Percentiles rank a stretch among this genome's conserved stretches.
phyloP scores from a whole-genome alignment of 2,113 vertebrate species.

The Notechis scutatus region DNA sequence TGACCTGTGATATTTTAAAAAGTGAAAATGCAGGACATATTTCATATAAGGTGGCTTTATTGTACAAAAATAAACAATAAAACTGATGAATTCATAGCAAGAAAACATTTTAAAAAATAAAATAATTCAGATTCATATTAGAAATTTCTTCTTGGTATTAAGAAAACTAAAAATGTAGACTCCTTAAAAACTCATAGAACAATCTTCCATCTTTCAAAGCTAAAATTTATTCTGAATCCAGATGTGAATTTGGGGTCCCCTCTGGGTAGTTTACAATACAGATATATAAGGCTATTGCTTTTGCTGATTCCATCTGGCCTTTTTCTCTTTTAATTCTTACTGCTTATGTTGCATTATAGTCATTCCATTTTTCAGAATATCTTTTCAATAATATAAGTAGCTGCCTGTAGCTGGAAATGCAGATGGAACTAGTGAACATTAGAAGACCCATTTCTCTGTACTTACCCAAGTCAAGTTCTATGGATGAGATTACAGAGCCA shows the following conservation, averaged over 20 bases:
- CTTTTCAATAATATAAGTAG: neutral
- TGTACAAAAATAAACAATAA: neutral
- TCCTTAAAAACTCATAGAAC: neutral
- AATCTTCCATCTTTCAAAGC: neutral
- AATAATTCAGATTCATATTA: neutral
- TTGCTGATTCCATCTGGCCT: neutral
- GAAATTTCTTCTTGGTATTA: neutral
- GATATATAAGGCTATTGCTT: neutral
- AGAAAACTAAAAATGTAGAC: neutral
- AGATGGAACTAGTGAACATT: neutral
- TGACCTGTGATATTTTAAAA: neutral
- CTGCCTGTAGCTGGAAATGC: neutral
- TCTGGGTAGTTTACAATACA: neutral
- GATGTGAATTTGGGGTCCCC: neutral
- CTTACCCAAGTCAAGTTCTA: neutral
- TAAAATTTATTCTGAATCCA: neutral
- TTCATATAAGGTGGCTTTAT: neutral
- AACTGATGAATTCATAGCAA: neutral
- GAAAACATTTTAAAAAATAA: neutral
- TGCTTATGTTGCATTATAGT: neutral
- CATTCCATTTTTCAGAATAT: neutral
- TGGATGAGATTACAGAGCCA: neutral
- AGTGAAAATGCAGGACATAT: neutral
- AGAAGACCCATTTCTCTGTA: neutral
- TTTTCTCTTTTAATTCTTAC: neutral